phyloP scores from a whole-genome alignment of 1,140 invertebrate genomes.

The Pseudobourletiella spinata region DNA sequence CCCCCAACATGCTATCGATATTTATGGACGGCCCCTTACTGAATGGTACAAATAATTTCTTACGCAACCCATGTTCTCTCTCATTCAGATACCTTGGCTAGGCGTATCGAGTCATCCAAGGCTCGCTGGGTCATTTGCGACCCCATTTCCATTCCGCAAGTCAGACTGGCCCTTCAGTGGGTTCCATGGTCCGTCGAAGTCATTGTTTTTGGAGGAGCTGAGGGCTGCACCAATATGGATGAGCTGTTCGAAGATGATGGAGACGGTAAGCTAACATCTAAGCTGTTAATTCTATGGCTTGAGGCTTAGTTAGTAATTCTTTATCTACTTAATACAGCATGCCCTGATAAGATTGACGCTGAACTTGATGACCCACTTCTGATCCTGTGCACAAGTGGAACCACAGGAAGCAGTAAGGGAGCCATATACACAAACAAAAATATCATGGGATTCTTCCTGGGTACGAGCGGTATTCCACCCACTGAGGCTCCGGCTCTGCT shows the following conservation, averaged over 20 bases:
- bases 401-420: conserved; percentile 29
- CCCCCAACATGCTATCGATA: too few relatives aligned
- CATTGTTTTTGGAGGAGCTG: conserved; percentile 22
- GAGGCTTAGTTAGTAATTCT: too few relatives aligned
- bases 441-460: conserved; percentile 22
- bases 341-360: conserved; percentile 7
- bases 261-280: conserved; percentile 7
- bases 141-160: conserved; percentile 8
- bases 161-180: conserved; percentile 11
- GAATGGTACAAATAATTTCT: too few relatives aligned
- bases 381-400: conserved; percentile 30
- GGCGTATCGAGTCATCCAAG: conserved; percentile 22
- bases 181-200: conserved; percentile 29
- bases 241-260: conserved; percentile 29
- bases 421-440: conserved; percentile 30
- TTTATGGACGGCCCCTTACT: too few relatives aligned
- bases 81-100: conserved; percentile 19
- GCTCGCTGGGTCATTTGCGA: conserved; percentile 32
- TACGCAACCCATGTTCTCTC: neutral
- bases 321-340: too few relatives aligned
- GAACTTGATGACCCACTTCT: conserved; percentile 27
- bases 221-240: conserved; percentile 22
- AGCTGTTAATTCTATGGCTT: too few relatives aligned
- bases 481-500: conserved; percentile 16
- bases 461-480: conserved; percentile 17